A percentile compares a stretch with the other conserved stretches of the same genome.
Evolutionary conservation across 2,113 vertebrate species (phyloP).

Genomic region (Mobula birostris): DNA sequence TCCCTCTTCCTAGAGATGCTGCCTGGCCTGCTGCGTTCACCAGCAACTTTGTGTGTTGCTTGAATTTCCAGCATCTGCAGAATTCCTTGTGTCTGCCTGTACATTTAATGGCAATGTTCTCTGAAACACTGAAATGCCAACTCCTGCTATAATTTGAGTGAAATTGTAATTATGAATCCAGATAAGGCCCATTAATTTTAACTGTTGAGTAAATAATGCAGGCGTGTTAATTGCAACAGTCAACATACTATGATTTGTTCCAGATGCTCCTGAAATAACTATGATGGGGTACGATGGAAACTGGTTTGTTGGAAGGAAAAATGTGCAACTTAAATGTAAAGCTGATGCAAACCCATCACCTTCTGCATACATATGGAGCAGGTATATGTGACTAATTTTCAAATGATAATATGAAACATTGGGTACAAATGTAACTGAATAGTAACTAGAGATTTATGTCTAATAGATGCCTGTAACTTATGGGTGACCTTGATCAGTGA

Average conservation of each 20-base stretch:
- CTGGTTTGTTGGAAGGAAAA: constrained; percentile 83
- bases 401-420: background rate
- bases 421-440: background rate
- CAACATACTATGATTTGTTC: constrained; percentile 1
- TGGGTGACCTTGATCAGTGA: background rate
- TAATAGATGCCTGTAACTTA: background rate
- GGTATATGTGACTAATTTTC: constrained; percentile 57
- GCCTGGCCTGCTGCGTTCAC: too few relatives aligned
- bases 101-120: too few relatives aligned
- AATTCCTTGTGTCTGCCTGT: too few relatives aligned
- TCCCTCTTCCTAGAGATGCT: too few relatives aligned
- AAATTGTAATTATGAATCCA: too few relatives aligned
- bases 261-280: constrained; percentile 81
- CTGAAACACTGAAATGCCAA: too few relatives aligned
- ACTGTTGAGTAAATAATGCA: background rate
- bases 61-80: too few relatives aligned
- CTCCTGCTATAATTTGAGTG: too few relatives aligned
- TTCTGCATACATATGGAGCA: constrained; percentile 72
- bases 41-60: too few relatives aligned
- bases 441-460: background rate
- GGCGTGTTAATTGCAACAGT: background rate
- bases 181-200: too few relatives aligned
- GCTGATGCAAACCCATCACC: constrained; percentile 86
- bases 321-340: constrained; percentile 78
- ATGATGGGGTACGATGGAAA: constrained; percentile 70